These are phyloP conservation scores for rat (Rattus norvegicus) DNA, from an alignment of 2,113 vertebrate genomes.

Conservation along the genomic window DNA sequence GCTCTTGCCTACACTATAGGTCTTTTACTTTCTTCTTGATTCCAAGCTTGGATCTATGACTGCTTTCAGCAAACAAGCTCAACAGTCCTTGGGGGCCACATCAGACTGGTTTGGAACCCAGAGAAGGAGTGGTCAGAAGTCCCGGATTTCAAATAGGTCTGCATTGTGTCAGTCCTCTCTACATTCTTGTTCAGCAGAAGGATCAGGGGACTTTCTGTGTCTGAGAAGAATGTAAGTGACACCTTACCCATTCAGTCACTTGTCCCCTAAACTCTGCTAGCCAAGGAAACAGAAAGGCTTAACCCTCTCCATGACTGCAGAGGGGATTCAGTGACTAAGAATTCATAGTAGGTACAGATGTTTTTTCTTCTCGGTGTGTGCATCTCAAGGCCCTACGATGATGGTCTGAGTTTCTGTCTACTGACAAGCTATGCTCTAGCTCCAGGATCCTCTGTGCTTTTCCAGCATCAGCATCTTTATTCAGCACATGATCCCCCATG, in stretches of 20 bases:
- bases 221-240: background rate
- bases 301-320: too few species aligned
- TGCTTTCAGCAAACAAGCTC: background rate
- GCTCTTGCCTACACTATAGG: background rate
- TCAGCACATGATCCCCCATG: background rate
- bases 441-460: background rate
- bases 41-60: background rate
- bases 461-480: rapidly evolving
- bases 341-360: rapidly evolving
- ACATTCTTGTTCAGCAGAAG: too few species aligned
- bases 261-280: too few species aligned
- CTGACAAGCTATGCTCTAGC: background rate
- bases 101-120: background rate
- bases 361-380: too few species aligned
- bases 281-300: background rate
- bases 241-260: rapidly evolving
- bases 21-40: background rate
- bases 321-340: background rate
- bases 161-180: background rate
- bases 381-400: background rate
- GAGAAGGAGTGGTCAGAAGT: background rate
- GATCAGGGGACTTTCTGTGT: background rate
- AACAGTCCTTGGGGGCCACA: background rate
- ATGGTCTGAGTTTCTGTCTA: background rate
- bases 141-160: too few species aligned